Evolutionary conservation across 2,797 vertebrate genomes (phyloP).

Genomic region (Gymnothorax javanicus): DNA sequence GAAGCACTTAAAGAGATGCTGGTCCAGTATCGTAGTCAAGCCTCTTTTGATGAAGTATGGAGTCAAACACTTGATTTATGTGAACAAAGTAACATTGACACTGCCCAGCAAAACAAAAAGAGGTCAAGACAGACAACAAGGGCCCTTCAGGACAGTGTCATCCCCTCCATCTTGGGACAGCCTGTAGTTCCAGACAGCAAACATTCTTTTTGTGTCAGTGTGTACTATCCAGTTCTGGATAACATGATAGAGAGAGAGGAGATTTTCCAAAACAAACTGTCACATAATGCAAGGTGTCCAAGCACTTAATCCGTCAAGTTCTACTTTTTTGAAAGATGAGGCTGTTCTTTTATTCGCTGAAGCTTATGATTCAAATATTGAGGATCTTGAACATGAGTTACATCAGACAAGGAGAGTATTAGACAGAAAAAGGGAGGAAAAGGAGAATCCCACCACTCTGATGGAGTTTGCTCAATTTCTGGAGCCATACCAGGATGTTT

Average conservation of each 20-base stretch:
- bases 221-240: conserved; percentile 36
- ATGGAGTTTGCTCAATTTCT: conserved; percentile 26
- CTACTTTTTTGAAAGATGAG: conserved; percentile 30
- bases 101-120: too few species aligned
- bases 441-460: too few species aligned
- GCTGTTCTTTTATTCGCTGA: too few species aligned
- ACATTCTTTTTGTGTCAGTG: conserved; percentile 25
- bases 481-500: conserved; percentile 10
- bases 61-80: too few species aligned
- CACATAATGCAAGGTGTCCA: conserved; percentile 34
- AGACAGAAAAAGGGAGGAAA: conserved; percentile 15
- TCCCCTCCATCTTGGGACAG: too few species aligned
- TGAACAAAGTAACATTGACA: too few species aligned
- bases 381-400: conserved; percentile 30
- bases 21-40: too few species aligned
- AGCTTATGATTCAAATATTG: conserved; percentile 28
- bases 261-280: conserved; percentile 32
- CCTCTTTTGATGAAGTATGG: too few species aligned
- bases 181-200: conserved; percentile 39
- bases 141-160: too few species aligned
- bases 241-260: conserved; percentile 39
- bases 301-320: conserved; percentile 21
- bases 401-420: conserved; percentile 21
- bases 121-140: too few species aligned
- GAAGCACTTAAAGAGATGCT: too few species aligned